These are phyloP conservation scores for Erythrolamprus reginae DNA, from an alignment of 2,113 vertebrate genomes.

Conservation along the genomic window DNA sequence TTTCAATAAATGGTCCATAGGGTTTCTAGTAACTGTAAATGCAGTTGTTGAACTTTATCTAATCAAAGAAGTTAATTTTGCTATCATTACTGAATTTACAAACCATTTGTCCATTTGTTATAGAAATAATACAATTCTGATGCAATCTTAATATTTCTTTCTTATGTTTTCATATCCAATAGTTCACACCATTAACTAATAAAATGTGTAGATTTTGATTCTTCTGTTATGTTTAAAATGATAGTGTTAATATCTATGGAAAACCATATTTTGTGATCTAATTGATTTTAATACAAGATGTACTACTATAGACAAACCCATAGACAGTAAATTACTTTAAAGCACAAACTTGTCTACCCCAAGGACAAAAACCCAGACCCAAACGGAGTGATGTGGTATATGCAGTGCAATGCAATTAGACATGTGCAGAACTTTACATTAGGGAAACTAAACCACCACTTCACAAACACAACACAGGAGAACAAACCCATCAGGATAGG, in stretches of 20 bases:
- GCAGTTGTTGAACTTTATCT: background rate
- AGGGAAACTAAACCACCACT: no score
- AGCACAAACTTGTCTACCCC: background rate
- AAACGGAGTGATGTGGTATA: background rate
- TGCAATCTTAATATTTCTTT: slow-evolving; percentile 7
- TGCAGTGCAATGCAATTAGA: background rate
- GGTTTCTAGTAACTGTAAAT: background rate
- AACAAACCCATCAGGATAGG: no score
- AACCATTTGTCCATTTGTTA: background rate
- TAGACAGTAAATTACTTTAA: slow-evolving; percentile 24
- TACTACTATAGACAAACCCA: no score
- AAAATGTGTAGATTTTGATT: slow-evolving; percentile 32
- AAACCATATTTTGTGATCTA: background rate
- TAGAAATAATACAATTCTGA: slow-evolving; percentile 33
- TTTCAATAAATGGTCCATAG: background rate
- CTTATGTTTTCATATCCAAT: slow-evolving; percentile 8
- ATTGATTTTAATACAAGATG: background rate
- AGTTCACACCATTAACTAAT: slow-evolving; percentile 33
- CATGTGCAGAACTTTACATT: background rate
- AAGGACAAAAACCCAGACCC: background rate
- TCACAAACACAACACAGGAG: no score
- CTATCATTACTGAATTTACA: background rate
- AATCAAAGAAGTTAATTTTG: background rate
- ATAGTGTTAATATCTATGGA: slow-evolving; percentile 15
- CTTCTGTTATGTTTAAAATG: slow-evolving; percentile 36